Conservation (phyloP, 2,113 vertebrate species). For the Elgaria multicarinata region DNA sequence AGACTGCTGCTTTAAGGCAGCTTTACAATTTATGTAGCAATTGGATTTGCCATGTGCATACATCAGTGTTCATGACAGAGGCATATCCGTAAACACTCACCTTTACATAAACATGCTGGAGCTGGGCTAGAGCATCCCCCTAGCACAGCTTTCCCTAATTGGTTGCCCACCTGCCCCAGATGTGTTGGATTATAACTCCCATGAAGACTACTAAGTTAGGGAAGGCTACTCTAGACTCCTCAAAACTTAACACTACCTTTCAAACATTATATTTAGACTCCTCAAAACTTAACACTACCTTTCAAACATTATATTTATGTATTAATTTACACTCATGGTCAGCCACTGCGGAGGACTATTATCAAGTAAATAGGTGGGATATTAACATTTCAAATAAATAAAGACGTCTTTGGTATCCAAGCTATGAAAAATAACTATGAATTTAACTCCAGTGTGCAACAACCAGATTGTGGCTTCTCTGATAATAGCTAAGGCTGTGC, state of each 20-base stretch:
- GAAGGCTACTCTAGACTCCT: background rate
- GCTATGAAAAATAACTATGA: background rate
- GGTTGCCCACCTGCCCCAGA: too few species aligned
- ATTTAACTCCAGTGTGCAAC: background rate
- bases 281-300: background rate
- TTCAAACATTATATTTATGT: background rate
- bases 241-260: background rate
- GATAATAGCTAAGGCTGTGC: background rate
- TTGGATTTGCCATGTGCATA: background rate
- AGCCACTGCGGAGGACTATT: background rate
- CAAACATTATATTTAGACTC: background rate
- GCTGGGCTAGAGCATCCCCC: too few species aligned
- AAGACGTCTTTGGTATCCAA: background rate
- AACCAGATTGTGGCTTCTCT: background rate
- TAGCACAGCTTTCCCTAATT: too few species aligned
- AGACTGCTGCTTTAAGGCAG: background rate
- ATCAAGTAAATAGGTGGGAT: background rate
- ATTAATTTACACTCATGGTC: background rate
- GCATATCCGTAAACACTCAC: background rate
- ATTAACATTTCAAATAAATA: background rate
- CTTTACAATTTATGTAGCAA: background rate
- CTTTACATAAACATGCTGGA: background rate
- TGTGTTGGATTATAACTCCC: too few species aligned
- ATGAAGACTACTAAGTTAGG: too few species aligned
- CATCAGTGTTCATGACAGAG: background rate